A percentile compares a stretch with the other conserved stretches of the same genome.
Conservation (phyloP, 2,113 vertebrate genomes). For the Zapus hudsonius region DNA sequence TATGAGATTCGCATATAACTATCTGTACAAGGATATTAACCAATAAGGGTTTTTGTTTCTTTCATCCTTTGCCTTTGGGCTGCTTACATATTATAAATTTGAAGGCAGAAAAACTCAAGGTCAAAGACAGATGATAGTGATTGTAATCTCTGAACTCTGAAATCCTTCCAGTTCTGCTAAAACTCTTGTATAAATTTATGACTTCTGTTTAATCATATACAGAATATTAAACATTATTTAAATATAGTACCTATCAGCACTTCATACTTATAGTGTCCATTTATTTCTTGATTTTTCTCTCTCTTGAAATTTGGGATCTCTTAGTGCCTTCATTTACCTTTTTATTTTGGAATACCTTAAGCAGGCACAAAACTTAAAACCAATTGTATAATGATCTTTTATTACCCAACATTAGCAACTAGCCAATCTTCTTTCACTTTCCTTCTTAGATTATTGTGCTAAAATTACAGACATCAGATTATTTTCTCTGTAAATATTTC, state of each 20-base stretch:
- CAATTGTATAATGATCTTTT: background rate
- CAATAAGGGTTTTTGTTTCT: background rate
- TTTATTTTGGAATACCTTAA: slow-evolving; percentile 17
- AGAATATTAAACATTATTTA: background rate
- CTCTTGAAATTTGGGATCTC: background rate
- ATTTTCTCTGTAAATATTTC: slow-evolving; percentile 16
- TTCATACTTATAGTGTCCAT: background rate
- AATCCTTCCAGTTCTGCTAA: background rate
- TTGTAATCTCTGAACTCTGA: background rate
- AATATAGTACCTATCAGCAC: background rate
- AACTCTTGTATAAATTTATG: background rate
- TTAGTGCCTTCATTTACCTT: background rate
- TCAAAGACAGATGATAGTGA: background rate
- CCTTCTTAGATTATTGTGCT: background rate
- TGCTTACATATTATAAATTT: background rate
- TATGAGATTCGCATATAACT: background rate
- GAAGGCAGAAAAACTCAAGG: background rate
- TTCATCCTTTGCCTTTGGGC: background rate
- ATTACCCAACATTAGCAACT: background rate
- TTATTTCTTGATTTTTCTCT: background rate
- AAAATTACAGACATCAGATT: slow-evolving; percentile 10
- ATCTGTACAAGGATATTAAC: background rate
- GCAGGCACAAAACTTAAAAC: background rate
- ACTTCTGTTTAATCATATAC: background rate
- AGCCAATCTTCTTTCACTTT: background rate